Evolutionary conservation across 2,888 invertebrate species (phyloP).

Genomic region (Serripes groenlandicus): DNA sequence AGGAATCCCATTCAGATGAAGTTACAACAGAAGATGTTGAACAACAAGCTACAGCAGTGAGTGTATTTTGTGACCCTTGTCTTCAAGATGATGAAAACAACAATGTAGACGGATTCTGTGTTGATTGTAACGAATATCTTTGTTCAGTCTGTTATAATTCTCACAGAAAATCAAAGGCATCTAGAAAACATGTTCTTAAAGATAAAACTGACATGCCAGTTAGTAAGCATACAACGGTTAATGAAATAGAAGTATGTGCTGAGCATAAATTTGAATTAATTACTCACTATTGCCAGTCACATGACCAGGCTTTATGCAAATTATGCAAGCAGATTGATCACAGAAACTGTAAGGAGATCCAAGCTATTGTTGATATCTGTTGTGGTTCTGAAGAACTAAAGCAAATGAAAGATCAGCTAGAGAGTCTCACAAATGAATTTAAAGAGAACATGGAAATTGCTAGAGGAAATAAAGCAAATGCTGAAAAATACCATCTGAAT

Average conservation of each 20-base stretch:
- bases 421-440: not conserved
- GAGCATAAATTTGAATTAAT: not conserved
- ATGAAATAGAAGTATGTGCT: not conserved
- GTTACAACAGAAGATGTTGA: too few species aligned
- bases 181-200: not conserved
- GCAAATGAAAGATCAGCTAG: not conserved
- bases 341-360: not conserved
- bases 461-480: not conserved
- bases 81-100: not conserved
- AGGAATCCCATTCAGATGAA: too few species aligned
- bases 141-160: not conserved
- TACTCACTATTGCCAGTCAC: not conserved
- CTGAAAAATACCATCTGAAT: not conserved
- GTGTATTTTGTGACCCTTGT: constrained; percentile 4
- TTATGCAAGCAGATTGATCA: not conserved
- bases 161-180: not conserved
- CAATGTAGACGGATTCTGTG: not conserved
- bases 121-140: not conserved
- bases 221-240: not conserved
- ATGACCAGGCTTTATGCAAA: not conserved
- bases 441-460: not conserved
- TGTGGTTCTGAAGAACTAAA: not conserved
- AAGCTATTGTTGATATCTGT: not conserved
- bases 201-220: not conserved
- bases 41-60: too few species aligned